Evolutionary conservation across 2,113 vertebrate genomes (phyloP), one percentile per base, ranked within the genome.

Genomic region (Motacilla tschutschensis): DNA sequence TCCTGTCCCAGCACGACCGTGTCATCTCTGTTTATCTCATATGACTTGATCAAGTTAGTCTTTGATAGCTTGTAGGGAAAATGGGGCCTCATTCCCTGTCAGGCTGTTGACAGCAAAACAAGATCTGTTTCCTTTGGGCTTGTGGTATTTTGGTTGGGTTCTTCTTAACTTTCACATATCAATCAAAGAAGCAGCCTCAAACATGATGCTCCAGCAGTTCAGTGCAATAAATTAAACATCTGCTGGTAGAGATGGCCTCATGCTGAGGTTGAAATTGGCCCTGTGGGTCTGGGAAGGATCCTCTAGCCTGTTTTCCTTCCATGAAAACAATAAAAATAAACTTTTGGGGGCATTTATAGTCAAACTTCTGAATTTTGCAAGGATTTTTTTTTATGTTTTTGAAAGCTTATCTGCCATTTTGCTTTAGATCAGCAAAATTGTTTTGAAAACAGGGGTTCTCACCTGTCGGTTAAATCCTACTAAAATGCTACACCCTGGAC

Each of bases 21-120:
- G 88, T 95, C 91, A 41, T 93, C 83, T 84, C 81, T 72, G 10
- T 77, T 95, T 92, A 85, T 91, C 80, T 88, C 43, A 6, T 71
- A 63, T 35, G 41, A 31, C 85, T 78, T 82, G 67, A 95, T 95
- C 88, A 65, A 86, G 50, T 76, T 72, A 79, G 46, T 20, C 54
- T 71, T 79, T 6, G 19, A 78, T 63, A 86, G 80, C 89, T 91
- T 47, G 44, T 35, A 59, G 93, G 78, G 74, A 22, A 90, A 84
- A 79, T 8, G 47, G 35, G 78, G 87, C 89, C 92, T 89, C 76
- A 54, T 20, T 36, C 55, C 41, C 70, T 87, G 79, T 91, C 72
- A 90, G 44, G 73, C 67, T 92, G 79, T 67, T 93, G 91, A 93
- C 78, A 94, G 86, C 59, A 94, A 93, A 92, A 83, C 79, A 89